Base-by-base conservation (phyloP, 2,113 vertebrate genomes). In the Tyrannus savana region DNA sequence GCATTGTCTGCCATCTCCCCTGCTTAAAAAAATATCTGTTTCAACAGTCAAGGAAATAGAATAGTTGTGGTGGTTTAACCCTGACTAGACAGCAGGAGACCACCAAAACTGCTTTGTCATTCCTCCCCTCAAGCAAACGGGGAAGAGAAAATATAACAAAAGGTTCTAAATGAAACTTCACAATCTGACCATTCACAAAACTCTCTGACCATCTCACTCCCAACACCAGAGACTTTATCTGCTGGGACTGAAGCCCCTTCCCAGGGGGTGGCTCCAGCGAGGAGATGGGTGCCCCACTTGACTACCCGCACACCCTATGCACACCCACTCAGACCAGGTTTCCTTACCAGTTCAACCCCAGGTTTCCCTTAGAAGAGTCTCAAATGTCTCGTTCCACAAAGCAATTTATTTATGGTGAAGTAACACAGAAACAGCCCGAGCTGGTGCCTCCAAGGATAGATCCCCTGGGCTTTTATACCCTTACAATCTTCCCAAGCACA, bases 21-120 rank as follows among this genome's bases (percentile, higher is more conserved):
- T 46, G 37, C 67, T 67, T n/a, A 77, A 68, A 56, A 94, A 84
- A 74, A 55, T 50, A 78, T 19, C 71, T 27, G 21, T 19, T 63
- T 85, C 49, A 55, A 47, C 19, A 80, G 14, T 33, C 8, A 19
- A 22, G 37, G 33, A 71, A 27, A 22, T 18, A 78, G n/a, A 52
- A 55, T 33, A 33, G 31, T n/a, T 56, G 31, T 56, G 33, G 12
- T 37, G 6, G 5, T 10, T 58, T 44, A 14, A 49, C 21, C 10
- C 21, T 27, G 9, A 3, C 7, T 47, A 14, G 23, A 22, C 1
- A 1, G 17, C 35, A 35, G 47, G 21, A 55, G 11, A 21, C 23
- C n/a, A 62, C 15, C 33, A 58, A 46, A 53, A 14, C 8, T 1
- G 0, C 1, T 23, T 7, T 52, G 2, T 24, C 22, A 44, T 27